A percentile compares a stretch with the other conserved stretches of the same genome.
Evolutionary conservation across 23 tunicate species (phyloP).

Genomic region (Corella eumyota): DNA sequence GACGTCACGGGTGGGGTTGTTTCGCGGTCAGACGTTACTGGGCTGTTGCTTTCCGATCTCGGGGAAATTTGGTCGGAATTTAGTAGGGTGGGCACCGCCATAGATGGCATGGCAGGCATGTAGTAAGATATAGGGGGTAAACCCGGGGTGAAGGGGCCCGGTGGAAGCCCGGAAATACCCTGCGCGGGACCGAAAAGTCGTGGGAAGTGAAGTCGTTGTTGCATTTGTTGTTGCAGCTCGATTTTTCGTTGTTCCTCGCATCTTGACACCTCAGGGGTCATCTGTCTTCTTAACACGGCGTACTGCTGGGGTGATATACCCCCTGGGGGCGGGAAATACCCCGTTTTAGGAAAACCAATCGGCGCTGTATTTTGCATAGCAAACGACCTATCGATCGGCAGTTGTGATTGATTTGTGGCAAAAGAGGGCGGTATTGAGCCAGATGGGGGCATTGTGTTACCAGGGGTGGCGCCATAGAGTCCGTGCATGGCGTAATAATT

Average conservation of each 20-base stretch:
- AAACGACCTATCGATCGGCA: neutral
- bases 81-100: constrained; percentile 1
- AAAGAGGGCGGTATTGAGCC: constrained; percentile 1
- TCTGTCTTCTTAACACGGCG: constrained; percentile 19
- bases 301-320: constrained; percentile 16
- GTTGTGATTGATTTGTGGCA: neutral
- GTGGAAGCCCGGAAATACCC: constrained; percentile 7
- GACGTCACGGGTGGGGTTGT: constrained; percentile 17
- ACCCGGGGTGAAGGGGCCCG: constrained; percentile 7
- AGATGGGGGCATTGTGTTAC: constrained; percentile 10
- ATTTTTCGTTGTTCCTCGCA: neutral
- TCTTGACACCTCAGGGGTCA: neutral
- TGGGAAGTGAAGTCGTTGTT: constrained; percentile 13
- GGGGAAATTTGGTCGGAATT: constrained; percentile 4
- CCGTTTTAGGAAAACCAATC: too few relatives aligned
- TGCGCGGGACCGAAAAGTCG: constrained; percentile 19
- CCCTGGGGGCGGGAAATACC: constrained; percentile 1
- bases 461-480: constrained; percentile 82
- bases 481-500: constrained; percentile 97
- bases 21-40: constrained; percentile 9
- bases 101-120: constrained; percentile 16
- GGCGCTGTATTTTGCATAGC: too few relatives aligned
- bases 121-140: constrained; percentile 29
- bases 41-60: constrained; percentile 11
- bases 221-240: constrained; percentile 25